These are phyloP conservation scores for Lepisosteus osseus DNA, from an alignment of 2,113 vertebrate genomes.

Conservation along the genomic window DNA sequence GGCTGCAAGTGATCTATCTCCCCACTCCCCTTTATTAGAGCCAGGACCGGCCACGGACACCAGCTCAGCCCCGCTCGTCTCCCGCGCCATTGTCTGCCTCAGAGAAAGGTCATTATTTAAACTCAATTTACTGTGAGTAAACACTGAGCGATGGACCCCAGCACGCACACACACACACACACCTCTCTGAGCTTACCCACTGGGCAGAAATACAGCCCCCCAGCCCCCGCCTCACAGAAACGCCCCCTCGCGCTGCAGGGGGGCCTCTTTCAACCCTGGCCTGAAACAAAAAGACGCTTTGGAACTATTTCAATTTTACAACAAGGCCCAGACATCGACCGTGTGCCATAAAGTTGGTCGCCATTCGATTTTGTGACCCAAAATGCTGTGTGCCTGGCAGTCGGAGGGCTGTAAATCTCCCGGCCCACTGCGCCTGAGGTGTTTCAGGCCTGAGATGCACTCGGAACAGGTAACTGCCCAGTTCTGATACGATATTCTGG, in stretches of 20 bases:
- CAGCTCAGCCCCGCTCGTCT: constrained; percentile 55
- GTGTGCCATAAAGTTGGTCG: constrained; percentile 61
- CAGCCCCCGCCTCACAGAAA: constrained; percentile 43
- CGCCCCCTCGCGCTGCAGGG: constrained; percentile 52
- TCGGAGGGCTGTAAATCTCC: constrained; percentile 50
- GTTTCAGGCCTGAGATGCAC: no score
- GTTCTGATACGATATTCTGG: no score
- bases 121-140: constrained; percentile 77
- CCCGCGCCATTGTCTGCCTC: constrained; percentile 63
- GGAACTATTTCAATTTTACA: constrained; percentile 9
- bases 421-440: no score
- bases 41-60: constrained; percentile 48
- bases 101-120: constrained; percentile 76
- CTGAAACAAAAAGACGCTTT: constrained; percentile 41
- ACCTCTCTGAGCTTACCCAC: constrained; percentile 18
- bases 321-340: constrained; percentile 21
- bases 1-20: constrained; percentile 25
- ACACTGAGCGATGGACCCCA: constrained; percentile 68
- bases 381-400: constrained; percentile 49
- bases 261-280: constrained; percentile 53
- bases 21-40: constrained; percentile 60
- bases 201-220: constrained; percentile 23
- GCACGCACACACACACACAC: constrained; percentile 27
- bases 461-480: no score
- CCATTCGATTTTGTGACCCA: constrained; percentile 37